Percentiles rank a stretch among this genome's conserved stretches.
Evolutionary conservation across 2,888 invertebrate species (phyloP).

Genomic region (Scaptomyza caliginosa): DNA sequence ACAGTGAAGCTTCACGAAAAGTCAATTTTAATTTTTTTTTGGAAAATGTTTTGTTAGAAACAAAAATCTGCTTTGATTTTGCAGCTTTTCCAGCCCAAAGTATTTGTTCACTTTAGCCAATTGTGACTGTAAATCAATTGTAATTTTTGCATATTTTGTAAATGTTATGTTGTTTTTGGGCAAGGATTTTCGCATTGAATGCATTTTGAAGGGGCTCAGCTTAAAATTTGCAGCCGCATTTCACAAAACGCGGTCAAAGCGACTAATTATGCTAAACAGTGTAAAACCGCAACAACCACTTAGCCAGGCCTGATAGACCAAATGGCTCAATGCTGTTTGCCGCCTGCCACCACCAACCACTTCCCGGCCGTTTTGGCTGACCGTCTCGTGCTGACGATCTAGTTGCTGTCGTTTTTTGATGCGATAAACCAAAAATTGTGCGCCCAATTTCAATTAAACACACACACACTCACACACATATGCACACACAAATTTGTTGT

Average conservation of each 20-base stretch:
- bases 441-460: constrained; percentile 72
- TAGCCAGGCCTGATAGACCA: constrained; percentile 48
- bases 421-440: constrained; percentile 68
- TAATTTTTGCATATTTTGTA: constrained; percentile 17
- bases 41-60: no score
- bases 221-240: constrained; percentile 58
- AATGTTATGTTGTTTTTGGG: not conserved
- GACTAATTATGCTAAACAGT: constrained; percentile 81
- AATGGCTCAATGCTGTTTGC: constrained; percentile 4
- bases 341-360: not conserved
- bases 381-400: not conserved
- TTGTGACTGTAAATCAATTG: constrained; percentile 15
- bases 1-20: constrained; percentile 4
- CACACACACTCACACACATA: constrained; percentile 28
- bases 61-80: no score
- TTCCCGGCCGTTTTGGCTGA: not conserved
- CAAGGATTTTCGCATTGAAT: constrained; percentile 12
- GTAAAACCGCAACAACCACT: constrained; percentile 74
- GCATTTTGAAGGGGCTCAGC: constrained; percentile 30
- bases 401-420: constrained; percentile 16
- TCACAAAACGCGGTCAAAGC: constrained; percentile 74
- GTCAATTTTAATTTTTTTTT: no score
- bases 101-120: not conserved
- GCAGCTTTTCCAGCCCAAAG: not conserved
- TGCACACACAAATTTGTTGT: not conserved